Base-by-base conservation (phyloP, 2,888 invertebrate species). In the Sclerodermus sp. region DNA sequence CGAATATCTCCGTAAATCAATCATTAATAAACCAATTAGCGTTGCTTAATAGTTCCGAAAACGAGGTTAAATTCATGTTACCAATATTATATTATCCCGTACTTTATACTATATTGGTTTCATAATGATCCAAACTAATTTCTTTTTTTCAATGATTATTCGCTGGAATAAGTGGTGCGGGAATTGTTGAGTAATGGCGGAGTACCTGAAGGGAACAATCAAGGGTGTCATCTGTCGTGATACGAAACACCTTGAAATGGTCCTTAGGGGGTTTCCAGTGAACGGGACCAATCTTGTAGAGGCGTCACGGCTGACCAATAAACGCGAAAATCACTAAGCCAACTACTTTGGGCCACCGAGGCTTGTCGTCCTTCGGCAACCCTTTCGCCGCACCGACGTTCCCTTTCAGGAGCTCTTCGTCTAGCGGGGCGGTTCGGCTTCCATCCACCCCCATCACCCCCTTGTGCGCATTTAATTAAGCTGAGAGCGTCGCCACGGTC, bases 241-340 rank as follows among this genome's bases (percentile, higher is more conserved):
- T 51, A 60, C 69, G 71, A 69, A 67, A 72, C 73, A 71, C 66
- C 71, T 73, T 63, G 58, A 62, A 64, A 65, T 55, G 62, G 61
- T 70, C 66, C 68, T 71, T 52, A 58, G 55, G 62, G 71, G 68
- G 68, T 64, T 60, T 61, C 62, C 64, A 63, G 65, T 62, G 63
- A 66, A 66, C 63, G 57, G 68, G 67, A 64, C 71, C 76, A 76
- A 76, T 76, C 74, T 77, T 66, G 66, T 57, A 60, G 63, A 66
- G 66, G 66, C 71, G 71, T 73, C 74, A 71, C 67, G 67, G 67
- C 66, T 62, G 65, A 66, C 73, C 71, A 71, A 73, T 74, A 71
- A 75, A 74, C 70, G 71, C 64, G 64, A 66, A 71, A 74, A 74
- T 74, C 74, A 73, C 73, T 74, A 71, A 70, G 66, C 74, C 68